Evolutionary conservation across 2,888 invertebrate species (phyloP).

Genomic region (Eugnorisma glareosa): DNA sequence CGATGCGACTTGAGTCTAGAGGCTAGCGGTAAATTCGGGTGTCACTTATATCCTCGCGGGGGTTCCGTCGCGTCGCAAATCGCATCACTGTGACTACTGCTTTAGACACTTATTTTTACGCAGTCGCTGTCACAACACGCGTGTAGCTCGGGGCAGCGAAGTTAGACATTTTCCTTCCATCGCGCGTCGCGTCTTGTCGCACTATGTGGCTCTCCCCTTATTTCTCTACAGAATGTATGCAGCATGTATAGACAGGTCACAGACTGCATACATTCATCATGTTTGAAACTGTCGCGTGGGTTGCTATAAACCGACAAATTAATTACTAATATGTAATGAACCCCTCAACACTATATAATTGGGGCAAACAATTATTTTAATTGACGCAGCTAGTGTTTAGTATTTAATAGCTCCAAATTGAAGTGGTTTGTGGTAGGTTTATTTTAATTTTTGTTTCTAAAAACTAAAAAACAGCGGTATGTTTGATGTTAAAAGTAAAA

Average conservation of each 20-base stretch:
- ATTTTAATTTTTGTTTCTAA: not conserved
- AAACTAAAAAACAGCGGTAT: too few species aligned
- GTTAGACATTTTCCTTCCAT: conserved; percentile 8
- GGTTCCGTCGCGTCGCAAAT: not conserved
- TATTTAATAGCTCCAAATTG: conserved; percentile 15
- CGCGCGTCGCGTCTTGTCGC: conserved; percentile 7
- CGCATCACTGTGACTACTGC: too few species aligned
- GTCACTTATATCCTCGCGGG: not conserved
- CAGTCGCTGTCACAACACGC: not conserved
- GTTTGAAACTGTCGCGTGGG: not conserved
- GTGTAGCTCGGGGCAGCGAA: not conserved
- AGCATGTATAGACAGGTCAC: not conserved
- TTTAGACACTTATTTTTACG: too few species aligned
- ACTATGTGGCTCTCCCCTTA: conserved; percentile 21
- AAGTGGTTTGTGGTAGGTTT: conserved; percentile 14
- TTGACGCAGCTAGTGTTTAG: conserved; percentile 34
- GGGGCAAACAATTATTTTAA: conserved; percentile 39
- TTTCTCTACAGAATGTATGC: too few species aligned
- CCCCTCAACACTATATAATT: conserved; percentile 21
- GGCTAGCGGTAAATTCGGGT: not conserved
- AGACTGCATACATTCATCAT: not conserved
- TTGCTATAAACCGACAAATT: conserved; percentile 8
- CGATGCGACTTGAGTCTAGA: not conserved
- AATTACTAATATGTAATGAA: conserved; percentile 19
- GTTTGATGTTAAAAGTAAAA: not conserved